Evolutionary conservation across 2,888 invertebrate species (phyloP).

Genomic region (Agonopterix subpropinquella): DNA sequence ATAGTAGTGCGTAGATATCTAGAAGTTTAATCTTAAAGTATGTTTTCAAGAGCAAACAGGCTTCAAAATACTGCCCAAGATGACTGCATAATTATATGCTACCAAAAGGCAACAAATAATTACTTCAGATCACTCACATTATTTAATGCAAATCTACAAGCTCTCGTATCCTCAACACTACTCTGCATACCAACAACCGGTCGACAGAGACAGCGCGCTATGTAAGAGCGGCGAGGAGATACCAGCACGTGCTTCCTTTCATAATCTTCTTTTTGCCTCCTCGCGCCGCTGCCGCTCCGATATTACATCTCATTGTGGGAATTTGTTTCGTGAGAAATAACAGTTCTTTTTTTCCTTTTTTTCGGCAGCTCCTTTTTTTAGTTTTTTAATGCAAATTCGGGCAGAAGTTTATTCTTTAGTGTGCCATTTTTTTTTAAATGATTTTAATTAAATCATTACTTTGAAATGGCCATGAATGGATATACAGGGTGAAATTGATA

Average conservation of each 20-base stretch:
- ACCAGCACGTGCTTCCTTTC: slow-evolving; percentile 69
- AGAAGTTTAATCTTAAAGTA: no score
- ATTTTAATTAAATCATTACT: no score
- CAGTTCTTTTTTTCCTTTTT: slow-evolving; percentile 24
- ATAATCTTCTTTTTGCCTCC: slow-evolving; percentile 60
- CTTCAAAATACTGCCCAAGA: no score
- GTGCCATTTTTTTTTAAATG: background rate
- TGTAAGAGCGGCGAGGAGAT: slow-evolving; percentile 32
- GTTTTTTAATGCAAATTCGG: slow-evolving; percentile 12
- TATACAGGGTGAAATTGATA: no score
- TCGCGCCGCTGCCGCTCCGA: slow-evolving; percentile 56
- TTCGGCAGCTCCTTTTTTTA: slow-evolving; percentile 2
- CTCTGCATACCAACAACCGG: slow-evolving; percentile 24
- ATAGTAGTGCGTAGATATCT: no score
- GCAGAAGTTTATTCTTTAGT: slow-evolving; percentile 2
- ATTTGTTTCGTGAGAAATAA: slow-evolving; percentile 53
- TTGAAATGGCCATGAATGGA: no score
- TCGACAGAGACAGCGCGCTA: slow-evolving; percentile 28
- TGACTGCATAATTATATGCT: no score
- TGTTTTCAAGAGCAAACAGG: no score
- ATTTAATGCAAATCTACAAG: no score
- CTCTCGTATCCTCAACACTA: slow-evolving; percentile 7
- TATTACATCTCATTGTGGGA: slow-evolving; percentile 59
- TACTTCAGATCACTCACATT: no score
- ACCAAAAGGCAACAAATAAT: no score